Evolutionary conservation across 2,888 invertebrate genomes (phyloP).

Genomic region (Nycteola revayana): DNA sequence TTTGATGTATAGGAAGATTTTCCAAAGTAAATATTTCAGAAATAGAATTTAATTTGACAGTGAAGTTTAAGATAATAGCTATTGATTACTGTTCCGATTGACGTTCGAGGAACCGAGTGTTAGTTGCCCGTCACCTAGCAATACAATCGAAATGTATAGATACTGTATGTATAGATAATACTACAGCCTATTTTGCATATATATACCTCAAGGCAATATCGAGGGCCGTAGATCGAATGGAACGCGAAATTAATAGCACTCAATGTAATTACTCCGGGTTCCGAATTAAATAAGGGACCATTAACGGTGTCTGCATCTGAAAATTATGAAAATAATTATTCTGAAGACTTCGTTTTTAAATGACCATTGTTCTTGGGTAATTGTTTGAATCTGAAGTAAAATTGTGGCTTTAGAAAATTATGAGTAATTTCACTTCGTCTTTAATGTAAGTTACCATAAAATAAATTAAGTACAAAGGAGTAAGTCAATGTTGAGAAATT

Average conservation of each 20-base stretch:
- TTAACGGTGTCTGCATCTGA: conserved; percentile 48
- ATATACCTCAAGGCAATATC: conserved; percentile 30
- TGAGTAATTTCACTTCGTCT: neutral
- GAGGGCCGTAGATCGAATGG: conserved; percentile 52
- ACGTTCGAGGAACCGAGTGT: no score
- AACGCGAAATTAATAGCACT: conserved; percentile 69
- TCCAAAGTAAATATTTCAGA: no score
- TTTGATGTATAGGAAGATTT: no score
- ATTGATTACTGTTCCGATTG: no score
- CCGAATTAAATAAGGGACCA: conserved; percentile 64
- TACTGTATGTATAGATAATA: no score
- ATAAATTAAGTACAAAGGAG: no score
- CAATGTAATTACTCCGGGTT: conserved; percentile 62
- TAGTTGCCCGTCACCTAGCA: no score
- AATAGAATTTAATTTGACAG: no score
- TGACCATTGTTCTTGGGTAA: conserved; percentile 52
- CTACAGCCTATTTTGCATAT: no score
- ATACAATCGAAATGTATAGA: no score
- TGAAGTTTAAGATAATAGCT: no score
- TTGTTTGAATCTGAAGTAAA: conserved; percentile 24
- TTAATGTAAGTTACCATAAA: neutral
- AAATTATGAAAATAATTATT: conserved; percentile 56
- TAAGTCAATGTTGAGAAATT: no score
- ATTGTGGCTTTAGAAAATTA: neutral
- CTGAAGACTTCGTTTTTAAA: conserved; percentile 52